Evolutionary conservation across 2,797 vertebrate genomes (phyloP), one percentile per base, ranked within the genome.

Genomic region (Peromyscus eremicus): DNA sequence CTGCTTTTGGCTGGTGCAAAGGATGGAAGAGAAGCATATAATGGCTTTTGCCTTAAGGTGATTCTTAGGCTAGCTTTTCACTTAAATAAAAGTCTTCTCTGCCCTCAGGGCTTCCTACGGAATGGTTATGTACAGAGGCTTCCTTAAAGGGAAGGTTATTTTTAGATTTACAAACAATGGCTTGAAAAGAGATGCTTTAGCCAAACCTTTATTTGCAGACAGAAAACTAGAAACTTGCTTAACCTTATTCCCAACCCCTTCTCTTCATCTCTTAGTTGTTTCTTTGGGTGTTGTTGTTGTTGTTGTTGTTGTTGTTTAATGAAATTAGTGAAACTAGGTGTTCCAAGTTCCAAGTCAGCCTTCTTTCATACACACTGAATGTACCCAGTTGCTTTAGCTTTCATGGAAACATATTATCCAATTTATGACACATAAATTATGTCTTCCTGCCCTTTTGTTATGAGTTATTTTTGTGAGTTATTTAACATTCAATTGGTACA

Each of bases 401-500:
- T 94, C 52, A 57, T 70, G 14, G 27, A 70, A 95, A 89, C 16
- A 46, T 86, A 88, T 90, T 71, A 90, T 93, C 60, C 64, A 94
- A 97, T 94, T 95, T 91, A 91, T n/a, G 60, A 95, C 83, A 94
- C 66, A 91, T 77, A 97, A 95, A 94, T 96, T 97, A 86, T n/a
- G 86, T 96, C 88, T 89, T 86, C 66, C 34, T 96, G 89, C 81
- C 80, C 37, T 92, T 96, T 79, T 96, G 70, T 91, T 97, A 49
- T 92, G 34, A 97, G 49, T 82, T 94, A 96, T 94, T 95, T 96
- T 95, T 82, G 23, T 84, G 77, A 95, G 85, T 95, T 95, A 95
- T 96, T 97, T 97, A 98, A 97, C 86, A 97, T 94, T 91, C 96
- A 97, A 10, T 94, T 97, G 97, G 77, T 90, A 86, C 92, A 98